Conservation (phyloP, 1,140 invertebrate genomes). For the Drosophila auraria region DNA sequence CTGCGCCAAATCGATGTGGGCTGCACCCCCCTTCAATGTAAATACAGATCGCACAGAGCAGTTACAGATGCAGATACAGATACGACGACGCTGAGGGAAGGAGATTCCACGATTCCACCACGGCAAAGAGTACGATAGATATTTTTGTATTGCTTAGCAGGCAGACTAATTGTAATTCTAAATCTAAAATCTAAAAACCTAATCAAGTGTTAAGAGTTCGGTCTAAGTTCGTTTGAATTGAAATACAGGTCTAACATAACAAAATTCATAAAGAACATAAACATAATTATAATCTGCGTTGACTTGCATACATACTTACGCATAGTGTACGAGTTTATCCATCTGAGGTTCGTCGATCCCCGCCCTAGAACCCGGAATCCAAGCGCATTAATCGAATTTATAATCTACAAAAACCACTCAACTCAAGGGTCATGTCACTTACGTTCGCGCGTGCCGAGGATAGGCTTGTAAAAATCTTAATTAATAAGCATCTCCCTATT, state of each 20-base stretch:
- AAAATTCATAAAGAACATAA: conserved; percentile 20
- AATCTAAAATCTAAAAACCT: neutral
- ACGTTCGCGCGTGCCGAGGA: conserved; percentile 21
- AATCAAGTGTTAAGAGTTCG: conserved; percentile 51
- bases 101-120: conserved; percentile 25
- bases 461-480: conserved; percentile 52
- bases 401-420: conserved; percentile 30
- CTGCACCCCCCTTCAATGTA: conserved; percentile 31
- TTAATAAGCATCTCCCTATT: conserved; percentile 54
- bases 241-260: conserved; percentile 57
- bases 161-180: conserved; percentile 61
- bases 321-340: conserved; percentile 35
- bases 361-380: conserved; percentile 20
- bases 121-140: conserved; percentile 50
- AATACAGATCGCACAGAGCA: conserved; percentile 35
- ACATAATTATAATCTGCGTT: conserved; percentile 5
- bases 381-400: conserved; percentile 55
- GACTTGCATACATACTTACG: neutral
- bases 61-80: neutral
- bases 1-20: conserved; percentile 51
- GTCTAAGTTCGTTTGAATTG: conserved; percentile 53
- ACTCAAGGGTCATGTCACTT: conserved; percentile 44
- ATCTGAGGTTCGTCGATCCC: conserved; percentile 37
- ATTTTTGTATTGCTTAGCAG: conserved; percentile 74
- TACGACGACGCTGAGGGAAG: conserved; percentile 7